These are phyloP conservation scores for Drusus annulatus DNA, from an alignment of 1,140 invertebrate species.

Conservation along the genomic window DNA sequence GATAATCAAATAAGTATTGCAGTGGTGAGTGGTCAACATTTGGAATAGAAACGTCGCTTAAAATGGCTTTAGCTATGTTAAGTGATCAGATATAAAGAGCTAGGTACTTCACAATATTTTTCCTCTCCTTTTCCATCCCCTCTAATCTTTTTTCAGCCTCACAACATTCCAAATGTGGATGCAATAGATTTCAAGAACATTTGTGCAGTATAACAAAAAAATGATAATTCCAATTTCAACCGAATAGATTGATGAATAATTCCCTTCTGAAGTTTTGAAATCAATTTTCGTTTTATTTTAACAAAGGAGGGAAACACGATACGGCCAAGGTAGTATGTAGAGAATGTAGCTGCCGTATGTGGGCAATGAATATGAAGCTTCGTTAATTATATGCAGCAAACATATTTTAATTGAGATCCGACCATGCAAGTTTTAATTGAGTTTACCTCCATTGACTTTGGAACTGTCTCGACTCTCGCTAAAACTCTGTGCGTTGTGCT, in stretches of 20 bases:
- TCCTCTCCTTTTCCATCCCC: no score
- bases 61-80: no score
- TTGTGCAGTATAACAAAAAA: no score
- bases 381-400: constrained; percentile 55
- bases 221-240: no score
- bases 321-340: background rate
- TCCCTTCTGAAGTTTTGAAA: background rate
- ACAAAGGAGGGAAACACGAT: background rate
- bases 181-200: no score
- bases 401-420: constrained; percentile 57
- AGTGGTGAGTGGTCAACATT: no score
- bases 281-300: background rate
- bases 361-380: constrained; percentile 39
- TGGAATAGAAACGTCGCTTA: no score
- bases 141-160: no score
- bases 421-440: constrained; percentile 59
- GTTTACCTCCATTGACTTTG: constrained; percentile 59
- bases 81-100: no score
- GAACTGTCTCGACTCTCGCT: constrained; percentile 51
- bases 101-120: no score
- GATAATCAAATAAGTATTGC: no score
- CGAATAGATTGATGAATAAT: background rate
- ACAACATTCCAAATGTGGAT: no score
- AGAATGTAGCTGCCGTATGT: background rate
- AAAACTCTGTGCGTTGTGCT: constrained; percentile 39